Evolutionary conservation across 2,888 invertebrate genomes (phyloP).

Genomic region (Pandemis cinnamomeana): DNA sequence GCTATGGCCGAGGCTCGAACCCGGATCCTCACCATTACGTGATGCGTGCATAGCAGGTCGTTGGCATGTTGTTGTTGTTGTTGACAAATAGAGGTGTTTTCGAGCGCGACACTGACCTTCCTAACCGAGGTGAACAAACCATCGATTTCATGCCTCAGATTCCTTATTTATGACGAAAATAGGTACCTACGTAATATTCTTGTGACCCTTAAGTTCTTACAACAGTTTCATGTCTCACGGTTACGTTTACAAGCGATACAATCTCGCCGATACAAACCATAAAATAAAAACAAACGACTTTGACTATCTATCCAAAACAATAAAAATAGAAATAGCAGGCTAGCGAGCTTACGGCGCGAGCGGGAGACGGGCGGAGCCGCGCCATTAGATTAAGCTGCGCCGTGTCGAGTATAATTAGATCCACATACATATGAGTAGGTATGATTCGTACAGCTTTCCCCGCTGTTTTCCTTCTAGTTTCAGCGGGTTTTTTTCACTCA

Average conservation of each 20-base stretch:
- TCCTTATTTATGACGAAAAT: too few relatives aligned
- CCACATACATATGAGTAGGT: conserved; percentile 20
- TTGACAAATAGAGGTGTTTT: too few relatives aligned
- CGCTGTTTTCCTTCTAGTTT: conserved; percentile 13
- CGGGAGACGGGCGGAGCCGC: conserved; percentile 14
- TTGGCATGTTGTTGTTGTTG: too few relatives aligned
- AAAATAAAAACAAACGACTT: not conserved
- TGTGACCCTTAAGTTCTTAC: not conserved
- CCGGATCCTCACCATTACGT: too few relatives aligned
- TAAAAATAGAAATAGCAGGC: conserved; percentile 19
- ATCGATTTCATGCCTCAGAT: too few relatives aligned
- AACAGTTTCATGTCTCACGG: not conserved
- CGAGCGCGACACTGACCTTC: too few relatives aligned
- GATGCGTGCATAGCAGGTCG: too few relatives aligned
- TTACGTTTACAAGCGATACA: not conserved
- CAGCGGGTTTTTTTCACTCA: conserved; percentile 9
- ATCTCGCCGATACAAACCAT: not conserved
- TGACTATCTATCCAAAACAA: conserved; percentile 8
- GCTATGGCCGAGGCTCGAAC: too few relatives aligned
- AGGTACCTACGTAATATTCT: not conserved
- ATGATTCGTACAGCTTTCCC: conserved; percentile 15
- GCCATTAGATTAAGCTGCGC: conserved; percentile 28
- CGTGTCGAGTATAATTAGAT: conserved; percentile 28
- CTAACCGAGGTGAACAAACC: too few relatives aligned
- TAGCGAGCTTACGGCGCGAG: conserved; percentile 11